Conservation (phyloP, 2,113 vertebrate species). For the zebrafish (Danio rerio) region GRCz12tu NC_133180.1:41208001-41208500, state of each 20-base stretch:
- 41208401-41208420: slow-evolving; percentile 97
- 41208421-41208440: slow-evolving; percentile 88
- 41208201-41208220: not conserved
- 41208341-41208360: slow-evolving; percentile 95
- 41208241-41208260: slow-evolving; percentile 92
- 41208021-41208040: slow-evolving; percentile 24
- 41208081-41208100: slow-evolving; percentile 9
- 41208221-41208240: not conserved
- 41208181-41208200: slow-evolving; percentile 35
- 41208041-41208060: not conserved
- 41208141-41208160: slow-evolving; percentile 35
- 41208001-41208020: not conserved
- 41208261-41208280: slow-evolving; percentile 94
- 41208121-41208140: not conserved
- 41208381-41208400: slow-evolving; percentile 96
- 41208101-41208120: slow-evolving; percentile 20
- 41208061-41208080: not conserved
- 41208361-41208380: slow-evolving; percentile 98
- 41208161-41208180: slow-evolving; percentile 29
- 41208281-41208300: slow-evolving; percentile 97
- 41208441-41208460: slow-evolving; percentile 97
- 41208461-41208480: slow-evolving; percentile 96
- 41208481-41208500: slow-evolving; percentile 93
- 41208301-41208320: slow-evolving; percentile 93
- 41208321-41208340: slow-evolving; percentile 95